Evolutionary conservation across 2,113 vertebrate genomes (phyloP).

Genomic region (Cheilinus undulatus): DNA sequence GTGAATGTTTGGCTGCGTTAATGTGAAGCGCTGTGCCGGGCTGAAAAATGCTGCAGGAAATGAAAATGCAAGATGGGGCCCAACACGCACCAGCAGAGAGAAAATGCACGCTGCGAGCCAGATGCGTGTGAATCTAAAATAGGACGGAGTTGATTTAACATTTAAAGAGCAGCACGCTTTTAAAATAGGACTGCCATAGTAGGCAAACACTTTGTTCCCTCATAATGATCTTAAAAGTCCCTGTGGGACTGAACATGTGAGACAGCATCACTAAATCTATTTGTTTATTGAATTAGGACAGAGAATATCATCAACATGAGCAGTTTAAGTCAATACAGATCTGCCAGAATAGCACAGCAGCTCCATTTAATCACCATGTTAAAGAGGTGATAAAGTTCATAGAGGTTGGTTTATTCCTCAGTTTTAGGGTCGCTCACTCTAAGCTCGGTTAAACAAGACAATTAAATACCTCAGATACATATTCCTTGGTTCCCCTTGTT

Average conservation of each 20-base stretch:
- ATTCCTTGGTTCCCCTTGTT: too few species aligned
- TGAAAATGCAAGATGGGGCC: slow-evolving; percentile 6
- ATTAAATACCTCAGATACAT: too few species aligned
- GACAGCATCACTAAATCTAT: background rate
- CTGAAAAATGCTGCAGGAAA: slow-evolving; percentile 1
- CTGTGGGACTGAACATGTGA: background rate
- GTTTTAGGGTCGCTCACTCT: too few species aligned
- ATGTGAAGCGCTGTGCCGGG: background rate
- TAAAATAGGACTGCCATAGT: background rate
- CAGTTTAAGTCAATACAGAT: too few species aligned
- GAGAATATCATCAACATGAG: too few species aligned
- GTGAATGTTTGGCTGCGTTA: slow-evolving; percentile 16
- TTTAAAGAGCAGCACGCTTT: background rate
- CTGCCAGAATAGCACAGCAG: too few species aligned
- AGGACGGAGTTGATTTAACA: background rate
- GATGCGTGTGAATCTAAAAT: background rate
- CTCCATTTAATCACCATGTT: too few species aligned
- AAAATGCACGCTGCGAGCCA: background rate
- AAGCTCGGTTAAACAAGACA: too few species aligned
- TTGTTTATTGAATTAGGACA: too few species aligned
- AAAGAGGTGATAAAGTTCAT: too few species aligned
- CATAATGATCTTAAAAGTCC: background rate
- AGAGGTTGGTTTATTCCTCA: too few species aligned
- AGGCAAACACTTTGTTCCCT: background rate
- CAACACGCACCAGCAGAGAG: background rate